Evolutionary conservation across 2,797 vertebrate species (phyloP).

Genomic region (Eremophila alpestris): DNA sequence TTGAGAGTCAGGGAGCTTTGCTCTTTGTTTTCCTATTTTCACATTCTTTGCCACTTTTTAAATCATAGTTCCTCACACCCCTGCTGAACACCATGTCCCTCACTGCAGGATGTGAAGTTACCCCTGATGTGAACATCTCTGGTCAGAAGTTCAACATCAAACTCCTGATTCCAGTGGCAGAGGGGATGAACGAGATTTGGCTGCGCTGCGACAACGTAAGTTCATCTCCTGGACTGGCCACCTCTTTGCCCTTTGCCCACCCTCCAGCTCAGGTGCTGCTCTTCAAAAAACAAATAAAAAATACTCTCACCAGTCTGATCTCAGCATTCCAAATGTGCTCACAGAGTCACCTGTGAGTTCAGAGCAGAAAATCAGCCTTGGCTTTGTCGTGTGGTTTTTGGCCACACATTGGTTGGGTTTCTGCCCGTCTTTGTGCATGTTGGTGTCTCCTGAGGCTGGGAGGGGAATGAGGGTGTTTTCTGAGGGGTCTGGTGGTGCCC

Average conservation of each 20-base stretch:
- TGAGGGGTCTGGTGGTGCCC: background rate
- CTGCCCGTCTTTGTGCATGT: accelerated
- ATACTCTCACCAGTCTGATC: background rate
- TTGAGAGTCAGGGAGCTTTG: background rate
- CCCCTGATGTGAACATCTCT: conserved; percentile 98
- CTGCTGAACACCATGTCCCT: background rate
- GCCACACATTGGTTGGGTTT: accelerated
- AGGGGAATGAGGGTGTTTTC: background rate
- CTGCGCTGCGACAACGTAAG: conserved; percentile 95
- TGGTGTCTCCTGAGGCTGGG: background rate
- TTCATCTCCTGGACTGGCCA: background rate
- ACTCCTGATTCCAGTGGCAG: conserved; percentile 94
- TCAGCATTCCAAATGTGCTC: background rate
- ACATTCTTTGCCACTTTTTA: background rate
- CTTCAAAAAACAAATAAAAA: background rate
- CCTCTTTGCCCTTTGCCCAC: background rate
- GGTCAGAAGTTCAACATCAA: conserved; percentile 99
- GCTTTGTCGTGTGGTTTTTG: background rate
- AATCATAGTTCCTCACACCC: background rate
- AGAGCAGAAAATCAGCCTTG: background rate
- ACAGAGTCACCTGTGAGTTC: background rate
- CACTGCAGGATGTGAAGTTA: conserved; percentile 93
- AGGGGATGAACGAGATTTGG: conserved; percentile 99
- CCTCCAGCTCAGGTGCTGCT: background rate
- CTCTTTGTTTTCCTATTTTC: background rate